Evolutionary conservation across 2,888 invertebrate genomes (phyloP).

Genomic region (Drosophila cognata): DNA sequence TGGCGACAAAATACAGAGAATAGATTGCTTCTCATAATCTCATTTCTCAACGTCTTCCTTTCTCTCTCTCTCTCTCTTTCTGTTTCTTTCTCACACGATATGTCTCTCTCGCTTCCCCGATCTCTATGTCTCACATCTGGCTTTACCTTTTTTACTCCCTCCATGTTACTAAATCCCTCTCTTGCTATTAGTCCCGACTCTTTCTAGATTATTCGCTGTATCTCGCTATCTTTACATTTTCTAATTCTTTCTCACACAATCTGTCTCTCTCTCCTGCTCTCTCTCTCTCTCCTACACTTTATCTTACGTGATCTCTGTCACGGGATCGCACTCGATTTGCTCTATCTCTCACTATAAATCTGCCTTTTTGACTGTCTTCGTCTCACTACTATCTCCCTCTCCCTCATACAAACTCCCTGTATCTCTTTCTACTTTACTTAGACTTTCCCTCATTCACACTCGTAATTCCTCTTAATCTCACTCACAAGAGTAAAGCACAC

Average conservation of each 20-base stretch:
- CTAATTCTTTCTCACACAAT: neutral
- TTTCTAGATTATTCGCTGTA: neutral
- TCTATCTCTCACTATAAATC: neutral
- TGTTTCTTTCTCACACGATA: neutral
- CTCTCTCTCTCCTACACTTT: neutral
- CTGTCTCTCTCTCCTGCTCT: neutral
- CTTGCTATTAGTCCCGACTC: neutral
- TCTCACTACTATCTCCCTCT: neutral
- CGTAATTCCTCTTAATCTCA: neutral
- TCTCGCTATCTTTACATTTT: neutral
- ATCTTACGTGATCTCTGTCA: neutral
- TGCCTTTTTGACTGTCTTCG: neutral
- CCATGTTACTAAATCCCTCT: neutral
- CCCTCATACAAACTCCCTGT: neutral
- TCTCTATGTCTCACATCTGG: neutral
- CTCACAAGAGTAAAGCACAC: neutral
- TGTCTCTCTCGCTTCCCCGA: neutral
- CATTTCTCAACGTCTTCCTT: neutral
- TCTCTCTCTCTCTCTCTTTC: neutral
- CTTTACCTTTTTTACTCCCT: neutral
- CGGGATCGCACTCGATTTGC: too few relatives aligned
- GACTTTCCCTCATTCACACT: neutral
- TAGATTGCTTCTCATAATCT: neutral
- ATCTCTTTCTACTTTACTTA: neutral
- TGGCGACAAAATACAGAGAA: neutral